Base-by-base conservation (phyloP, 2,113 vertebrate species). In the Istiophorus platypterus region DNA sequence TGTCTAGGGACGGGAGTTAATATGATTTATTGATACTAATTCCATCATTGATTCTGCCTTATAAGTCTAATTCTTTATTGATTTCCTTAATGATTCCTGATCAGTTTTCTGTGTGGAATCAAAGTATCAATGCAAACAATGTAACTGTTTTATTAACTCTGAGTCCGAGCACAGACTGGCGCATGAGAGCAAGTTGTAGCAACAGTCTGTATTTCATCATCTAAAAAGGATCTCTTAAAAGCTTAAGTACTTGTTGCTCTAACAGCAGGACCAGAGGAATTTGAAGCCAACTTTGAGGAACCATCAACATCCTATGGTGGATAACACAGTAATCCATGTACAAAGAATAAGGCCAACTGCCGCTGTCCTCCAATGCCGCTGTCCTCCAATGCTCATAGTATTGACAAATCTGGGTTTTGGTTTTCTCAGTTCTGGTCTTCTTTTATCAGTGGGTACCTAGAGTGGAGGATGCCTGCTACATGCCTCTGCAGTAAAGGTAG, bases 401-500 rank as follows among this genome's bases (percentile, higher is more conserved):
- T 27, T 64, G n/a, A 27, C 15, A 63, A 51, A 15, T 64, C 29
- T 80, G 59, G 42, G 27, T 42, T 82, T 72, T 24, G 24, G 29
- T 51, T 2, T 15, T 29, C 29, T 65, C 47, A 29, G 39, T 58
- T 71, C 70, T 72, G 64, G 34, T 41, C 10, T 45, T 76, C 39
- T 69, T 72, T 76, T 47, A 71, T 51, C 47, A 68, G 42, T 56
- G 37, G 47, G 67, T 81, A 73, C 47, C 14, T 29, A 27, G 57
- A 67, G 69, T 37, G 73, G 71, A 78, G 63, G 73, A 81, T 26
- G 41, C 24, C 27, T 81, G 75, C 85, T 82, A 57, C 78, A 66
- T 72, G 78, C 26, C 76, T 85, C 72, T 81, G 86, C 82, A 63
- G 80, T 49, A 63, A 80, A 80, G 51, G 56, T 52, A 52, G 42